Percentiles rank a stretch among this genome's conserved stretches.
Conservation (phyloP, 2,888 invertebrate species). For the Lasioglossum oenotherae region DNA sequence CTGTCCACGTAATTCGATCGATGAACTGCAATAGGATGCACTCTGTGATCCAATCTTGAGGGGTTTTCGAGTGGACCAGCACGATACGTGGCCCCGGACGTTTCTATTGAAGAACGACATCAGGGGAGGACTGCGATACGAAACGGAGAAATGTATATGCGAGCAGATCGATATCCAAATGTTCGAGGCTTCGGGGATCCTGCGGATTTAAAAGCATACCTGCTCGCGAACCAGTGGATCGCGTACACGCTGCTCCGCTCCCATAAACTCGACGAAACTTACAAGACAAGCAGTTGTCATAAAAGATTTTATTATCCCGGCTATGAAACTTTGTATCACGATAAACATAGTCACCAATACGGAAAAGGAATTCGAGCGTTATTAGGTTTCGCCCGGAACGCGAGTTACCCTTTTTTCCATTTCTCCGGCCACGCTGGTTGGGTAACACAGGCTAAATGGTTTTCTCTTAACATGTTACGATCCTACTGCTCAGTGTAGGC, state of each 20-base stretch:
- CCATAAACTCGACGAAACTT: constrained; percentile 12
- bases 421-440: not conserved
- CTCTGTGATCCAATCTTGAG: constrained; percentile 34
- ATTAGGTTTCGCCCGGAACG: constrained; percentile 6
- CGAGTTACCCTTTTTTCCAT: not conserved
- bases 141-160: not conserved
- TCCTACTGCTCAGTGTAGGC: no score
- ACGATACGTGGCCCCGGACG: not conserved
- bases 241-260: not conserved
- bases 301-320: constrained; percentile 33
- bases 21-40: constrained; percentile 11
- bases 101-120: not conserved
- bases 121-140: not conserved
- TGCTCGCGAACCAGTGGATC: constrained; percentile 14
- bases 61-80: not conserved
- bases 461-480: not conserved
- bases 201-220: constrained; percentile 21
- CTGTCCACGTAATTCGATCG: constrained; percentile 16
- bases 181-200: constrained; percentile 3
- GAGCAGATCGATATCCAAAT: constrained; percentile 18
- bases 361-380: not conserved
- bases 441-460: not conserved
- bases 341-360: constrained; percentile 14
- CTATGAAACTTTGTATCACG: constrained; percentile 14
- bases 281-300: constrained; percentile 30